Conservation (phyloP, 2,113 vertebrate genomes). For the Gadus macrocephalus region DNA sequence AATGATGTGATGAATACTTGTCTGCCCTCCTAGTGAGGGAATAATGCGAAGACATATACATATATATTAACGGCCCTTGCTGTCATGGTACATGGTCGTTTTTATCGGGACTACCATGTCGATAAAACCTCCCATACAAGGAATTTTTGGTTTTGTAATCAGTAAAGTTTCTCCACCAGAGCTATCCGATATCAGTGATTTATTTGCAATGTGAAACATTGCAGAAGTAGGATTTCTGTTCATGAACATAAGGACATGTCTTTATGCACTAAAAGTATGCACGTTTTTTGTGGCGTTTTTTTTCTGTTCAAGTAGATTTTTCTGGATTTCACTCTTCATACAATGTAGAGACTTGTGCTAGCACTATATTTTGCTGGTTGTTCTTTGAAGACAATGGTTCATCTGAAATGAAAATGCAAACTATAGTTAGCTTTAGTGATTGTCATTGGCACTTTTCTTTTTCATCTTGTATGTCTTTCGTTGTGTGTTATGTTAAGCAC, state of each 20-base stretch:
- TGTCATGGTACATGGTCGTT: no score
- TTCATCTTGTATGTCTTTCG: constrained; percentile 36
- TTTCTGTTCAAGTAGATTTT: constrained; percentile 41
- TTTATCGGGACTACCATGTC: not conserved
- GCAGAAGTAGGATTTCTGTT: constrained; percentile 52
- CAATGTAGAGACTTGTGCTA: constrained; percentile 40
- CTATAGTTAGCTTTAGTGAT: constrained; percentile 53
- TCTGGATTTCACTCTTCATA: constrained; percentile 31
- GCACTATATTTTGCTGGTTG: constrained; percentile 55
- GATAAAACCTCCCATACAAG: constrained; percentile 19
- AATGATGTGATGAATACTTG: constrained; percentile 15
- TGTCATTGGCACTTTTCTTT: constrained; percentile 63
- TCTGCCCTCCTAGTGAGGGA: constrained; percentile 40
- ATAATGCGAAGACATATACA: not conserved
- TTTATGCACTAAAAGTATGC: constrained; percentile 69
- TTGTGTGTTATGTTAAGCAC: constrained; percentile 52
- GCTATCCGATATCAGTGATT: constrained; percentile 16
- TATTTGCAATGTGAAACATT: constrained; percentile 49
- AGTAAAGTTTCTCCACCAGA: constrained; percentile 13
- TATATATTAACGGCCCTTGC: not conserved
- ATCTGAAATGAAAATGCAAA: constrained; percentile 57
- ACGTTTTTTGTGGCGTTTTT: constrained; percentile 43
- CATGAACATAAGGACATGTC: constrained; percentile 54
- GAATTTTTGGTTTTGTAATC: constrained; percentile 19
- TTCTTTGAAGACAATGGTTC: constrained; percentile 57